Conservation (phyloP, 30 jellyfish, hydroid and myxozoan genomes). For the Pseudorhiza aurosa region DNA sequence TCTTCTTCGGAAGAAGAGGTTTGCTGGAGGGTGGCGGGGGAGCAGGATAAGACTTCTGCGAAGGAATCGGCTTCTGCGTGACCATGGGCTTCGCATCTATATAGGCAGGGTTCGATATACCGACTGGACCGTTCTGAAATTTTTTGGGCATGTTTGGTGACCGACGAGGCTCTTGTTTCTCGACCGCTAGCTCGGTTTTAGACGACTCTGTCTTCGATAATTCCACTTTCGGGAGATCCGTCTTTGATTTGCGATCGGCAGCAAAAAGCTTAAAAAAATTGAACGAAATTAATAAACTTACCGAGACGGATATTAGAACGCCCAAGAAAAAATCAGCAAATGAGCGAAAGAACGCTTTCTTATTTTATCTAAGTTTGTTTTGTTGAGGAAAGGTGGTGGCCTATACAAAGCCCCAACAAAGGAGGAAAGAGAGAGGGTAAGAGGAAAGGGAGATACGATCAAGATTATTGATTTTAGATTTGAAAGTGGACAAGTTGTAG, state of each 20-base stretch:
- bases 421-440: too few species aligned
- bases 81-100: constrained; percentile 10
- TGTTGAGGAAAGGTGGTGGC: too few species aligned
- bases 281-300: too few species aligned
- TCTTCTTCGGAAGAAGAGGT: constrained; percentile 61
- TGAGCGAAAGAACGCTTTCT: too few species aligned
- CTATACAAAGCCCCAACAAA: too few species aligned
- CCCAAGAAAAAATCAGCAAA: too few species aligned
- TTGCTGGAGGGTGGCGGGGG: constrained; percentile 53
- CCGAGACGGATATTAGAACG: too few species aligned
- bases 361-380: too few species aligned
- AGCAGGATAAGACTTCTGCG: constrained; percentile 67
- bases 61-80: constrained; percentile 6
- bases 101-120: constrained; percentile 47
- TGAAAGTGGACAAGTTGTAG: too few species aligned
- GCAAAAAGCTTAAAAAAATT: too few species aligned
- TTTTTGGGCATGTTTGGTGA: constrained; percentile 41
- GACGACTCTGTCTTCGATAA: background rate
- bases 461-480: too few species aligned
- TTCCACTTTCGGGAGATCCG: constrained; percentile 2
- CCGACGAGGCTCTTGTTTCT: constrained; percentile 17
- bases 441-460: too few species aligned
- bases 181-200: background rate
- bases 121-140: constrained; percentile 26
- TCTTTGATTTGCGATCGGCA: constrained; percentile 38